Evolutionary conservation across 2,888 invertebrate genomes (phyloP), one percentile per base, ranked within the genome.

Genomic region (Yponomeuta malinellus): DNA sequence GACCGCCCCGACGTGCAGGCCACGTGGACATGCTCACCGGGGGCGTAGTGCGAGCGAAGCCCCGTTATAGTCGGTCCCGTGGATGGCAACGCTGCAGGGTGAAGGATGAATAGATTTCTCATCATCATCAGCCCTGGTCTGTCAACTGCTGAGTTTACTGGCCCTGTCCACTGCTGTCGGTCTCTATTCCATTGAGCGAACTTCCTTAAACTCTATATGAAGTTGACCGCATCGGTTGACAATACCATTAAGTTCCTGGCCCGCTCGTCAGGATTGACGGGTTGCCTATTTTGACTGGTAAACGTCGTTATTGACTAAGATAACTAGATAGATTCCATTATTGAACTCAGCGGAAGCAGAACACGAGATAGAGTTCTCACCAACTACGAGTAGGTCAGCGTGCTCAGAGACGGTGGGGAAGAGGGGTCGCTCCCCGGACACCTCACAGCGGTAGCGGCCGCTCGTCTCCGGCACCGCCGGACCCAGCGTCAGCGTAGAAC

Each of bases 1-100:
- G 96, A 96, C 75, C 94, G 93, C 33, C 94, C 95, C 70, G 96
- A 96, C 33, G 95, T 95, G 89, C 97, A 97, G 87, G 95, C 96
- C 75, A 96, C 94, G 74, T 93, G 92, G 70, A 96, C 95, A 71
- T 93, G 93, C 81, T 96, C 96, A 59, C 95, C 95, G 72, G 95
- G 93, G 83, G 95, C 95, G 89, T 96, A 97, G 73, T 95, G 94
- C 33, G 94, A 94, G 75, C 93, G 93, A 70, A 96, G 95, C 69
- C 96, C 96, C 48, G 93, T 93, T 84, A 96, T 95, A 78, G 93
- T 90, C 70, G 96, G 96, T 68, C 95, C 96, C 77, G 94, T 93
- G 77, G 95, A 94, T 65, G 96, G 96, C 70, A 96, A 90, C 68
- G 95, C 96, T 97, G 91, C 63, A 52, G 69, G 52, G 23, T 69